Evolutionary conservation across 1,140 invertebrate species (phyloP), one percentile per base, ranked within the genome.

Genomic region (Papilio glaucus): DNA sequence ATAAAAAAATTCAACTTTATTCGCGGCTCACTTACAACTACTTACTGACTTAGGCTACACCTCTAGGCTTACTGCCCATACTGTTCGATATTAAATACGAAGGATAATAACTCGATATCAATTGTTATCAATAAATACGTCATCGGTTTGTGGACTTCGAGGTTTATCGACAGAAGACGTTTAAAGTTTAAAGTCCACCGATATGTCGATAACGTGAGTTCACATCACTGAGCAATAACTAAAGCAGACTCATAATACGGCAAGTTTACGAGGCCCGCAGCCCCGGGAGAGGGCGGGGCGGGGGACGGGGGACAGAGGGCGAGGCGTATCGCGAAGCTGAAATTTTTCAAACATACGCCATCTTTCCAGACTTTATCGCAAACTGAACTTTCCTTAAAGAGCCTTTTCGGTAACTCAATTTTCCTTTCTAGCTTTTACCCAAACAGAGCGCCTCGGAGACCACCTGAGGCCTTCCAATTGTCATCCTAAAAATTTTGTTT

Each of bases 291-390:
- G 24, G 37, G 60, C 38, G 68, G n/a, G 67, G 39, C 18, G 68
- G 21, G 67, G n/a, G 39, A 1, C 24, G 26, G 53, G 26, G 67
- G n/a, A 1, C 24, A 29, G 15, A 57, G 45, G 61, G 60, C 65
- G 61, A 75, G 77, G 74, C 8, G 21, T 13, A 76, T 71, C 71
- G 74, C 72, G 73, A 71, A 78, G 74, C 77, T 80, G 74, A 77
- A 80, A 80, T 80, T 53, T 21, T 53, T 53, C 42, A 45, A 45
- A 15, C 42, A 45, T n/a, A 45, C 42, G 15, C 49, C 33, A 63
- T 63, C 61, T 63, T 63, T 12, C 33, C 37, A 12, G 15, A 53
- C 49, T 53, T 53, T 53, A 53, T 53, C 49, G 61, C 61, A n/a
- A 63, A 38, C 5, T 62, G 26, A 39, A 39, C 61, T 38, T 38